Evolutionary conservation across 2,888 invertebrate species (phyloP), one percentile per base, ranked within the genome.

Genomic region (Mechanitis mazaeus): DNA sequence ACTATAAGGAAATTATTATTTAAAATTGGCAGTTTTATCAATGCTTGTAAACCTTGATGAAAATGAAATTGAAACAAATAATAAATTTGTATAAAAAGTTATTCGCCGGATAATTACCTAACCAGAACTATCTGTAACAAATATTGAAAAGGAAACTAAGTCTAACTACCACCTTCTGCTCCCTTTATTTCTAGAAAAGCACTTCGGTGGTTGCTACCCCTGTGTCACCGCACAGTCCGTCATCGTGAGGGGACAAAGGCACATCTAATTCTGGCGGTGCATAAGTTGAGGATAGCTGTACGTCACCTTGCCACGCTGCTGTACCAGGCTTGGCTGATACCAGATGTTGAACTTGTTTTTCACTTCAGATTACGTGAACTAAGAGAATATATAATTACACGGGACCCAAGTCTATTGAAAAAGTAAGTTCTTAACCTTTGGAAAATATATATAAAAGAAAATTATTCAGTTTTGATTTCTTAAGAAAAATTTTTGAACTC

Each of bases 301-400:
- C 81, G 91, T 50, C 78, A 83, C 38, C 80, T 95, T 33, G 94
- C 91, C 1, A 74, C 83, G 3, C 73, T 92, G 60, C 87, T 96
- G 87, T 91, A 92, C 0, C 72, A 77, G 12, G 91, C 92, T 69
- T 94, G 94, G 72, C 83, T 91, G 45, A 74, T 96, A 55, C 95
- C 95, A 0, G 88, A 93, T 56, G 77, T 81, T 33, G 92, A 93
- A 33, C 84, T 95, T 0, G 82, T 95, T 45, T 95, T 92, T 79
- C 94, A 92, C 81, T 89, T 96, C 71, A 92, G 94, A 0, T 85
- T 92, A 50, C 74, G 89, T 12, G 96, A 96, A 81, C 87, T 96
- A 12, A 85, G 85, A 1, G 75, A 82, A 35, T 84, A 95, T 11
- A 75, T 95, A 1, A 66, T 74, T 1, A 81, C 84, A 0, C 82